These are phyloP conservation scores for Trematomus bernacchii DNA, from an alignment of 2,797 vertebrate genomes.

Conservation along the genomic window DNA sequence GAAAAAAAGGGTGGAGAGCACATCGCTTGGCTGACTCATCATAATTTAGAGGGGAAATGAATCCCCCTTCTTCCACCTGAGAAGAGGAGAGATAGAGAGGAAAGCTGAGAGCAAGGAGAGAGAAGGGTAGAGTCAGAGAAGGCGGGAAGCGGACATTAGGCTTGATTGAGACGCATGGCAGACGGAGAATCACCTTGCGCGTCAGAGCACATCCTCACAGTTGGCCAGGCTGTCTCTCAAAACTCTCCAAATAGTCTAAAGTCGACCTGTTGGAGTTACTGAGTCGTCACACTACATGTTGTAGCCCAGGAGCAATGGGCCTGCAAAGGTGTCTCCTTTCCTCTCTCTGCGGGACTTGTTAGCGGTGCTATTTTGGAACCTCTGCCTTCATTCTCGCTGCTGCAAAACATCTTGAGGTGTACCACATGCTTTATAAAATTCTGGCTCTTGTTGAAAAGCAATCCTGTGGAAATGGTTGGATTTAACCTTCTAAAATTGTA, in stretches of 20 bases:
- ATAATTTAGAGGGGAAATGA: slow-evolving; percentile 78
- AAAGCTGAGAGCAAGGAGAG: slow-evolving; percentile 26
- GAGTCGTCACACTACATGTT: slow-evolving; percentile 83
- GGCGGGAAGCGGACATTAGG: slow-evolving; percentile 66
- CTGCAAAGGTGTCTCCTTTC: slow-evolving; percentile 75
- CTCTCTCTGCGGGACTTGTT: slow-evolving; percentile 82
- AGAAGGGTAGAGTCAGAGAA: slow-evolving; percentile 51
- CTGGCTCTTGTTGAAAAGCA: slow-evolving; percentile 16
- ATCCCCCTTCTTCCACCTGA: slow-evolving; percentile 65
- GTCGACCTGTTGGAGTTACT: slow-evolving; percentile 83
- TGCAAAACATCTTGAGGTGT: slow-evolving; percentile 46
- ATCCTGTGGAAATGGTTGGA: slow-evolving; percentile 9
- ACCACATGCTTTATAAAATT: slow-evolving; percentile 30
- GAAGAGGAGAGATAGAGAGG: slow-evolving; percentile 32
- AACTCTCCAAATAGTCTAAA: slow-evolving; percentile 82
- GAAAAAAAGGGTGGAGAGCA: slow-evolving; percentile 63
- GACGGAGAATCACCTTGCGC: slow-evolving; percentile 71
- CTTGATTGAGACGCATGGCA: slow-evolving; percentile 84
- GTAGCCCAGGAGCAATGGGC: slow-evolving; percentile 77
- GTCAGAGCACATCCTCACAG: slow-evolving; percentile 82
- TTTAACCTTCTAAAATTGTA: background rate
- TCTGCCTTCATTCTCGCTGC: slow-evolving; percentile 63
- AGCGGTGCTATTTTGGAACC: slow-evolving; percentile 79
- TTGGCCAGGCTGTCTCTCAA: slow-evolving; percentile 83
- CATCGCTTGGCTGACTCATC: slow-evolving; percentile 84